Evolutionary conservation across 2,113 vertebrate genomes (phyloP), one percentile per base, ranked within the genome.

Genomic region (Pavo muticus): DNA sequence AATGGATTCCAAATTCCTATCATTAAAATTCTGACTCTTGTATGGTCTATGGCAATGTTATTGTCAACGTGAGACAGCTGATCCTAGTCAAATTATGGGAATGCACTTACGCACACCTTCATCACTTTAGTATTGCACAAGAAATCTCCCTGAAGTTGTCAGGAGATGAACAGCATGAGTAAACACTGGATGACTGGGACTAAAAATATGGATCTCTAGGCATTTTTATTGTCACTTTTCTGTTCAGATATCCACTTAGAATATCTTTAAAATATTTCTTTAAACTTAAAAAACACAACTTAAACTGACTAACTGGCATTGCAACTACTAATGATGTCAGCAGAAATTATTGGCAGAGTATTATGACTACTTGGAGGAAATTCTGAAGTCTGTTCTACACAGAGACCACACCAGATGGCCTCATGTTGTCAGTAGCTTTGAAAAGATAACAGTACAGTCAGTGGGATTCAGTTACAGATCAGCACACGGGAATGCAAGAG

Each of bases 301-400:
- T 81, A 18, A 92, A 92, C 25, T 83, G 79, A 64, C 72, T 91
- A 92, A 48, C 37, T 3, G 4, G 57, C 27, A 13, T 16, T 88
- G 54, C 60, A 90, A 39, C 73, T 6, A 3, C 65, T 91, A 56
- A 37, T 88, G 78, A 76, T 52, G 39, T 50, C 60, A 80, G 17
- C 63, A 74, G 56, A 87, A 84, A 88, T 88, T 90, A 88, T 65
- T 91, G 76, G 65, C 3, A 20, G 69, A 90, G 74, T 71, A 88
- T 57, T 88, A 71, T 88, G 79, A 91, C 75, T 80, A 90, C 85
- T 6, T 37, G 52, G 24, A 93, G 48, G 59, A 79, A 83, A 95
- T 77, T 86, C 60, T 70, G 65, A 83, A 47, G 32, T 87, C 64
- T 81, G 79, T 91, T 88, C 90, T 68, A 20, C 11, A 67, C 11